Evolutionary conservation across 1,140 invertebrate genomes (phyloP), one percentile per base, ranked within the genome.

Genomic region (Hesperophylax magnus): DNA sequence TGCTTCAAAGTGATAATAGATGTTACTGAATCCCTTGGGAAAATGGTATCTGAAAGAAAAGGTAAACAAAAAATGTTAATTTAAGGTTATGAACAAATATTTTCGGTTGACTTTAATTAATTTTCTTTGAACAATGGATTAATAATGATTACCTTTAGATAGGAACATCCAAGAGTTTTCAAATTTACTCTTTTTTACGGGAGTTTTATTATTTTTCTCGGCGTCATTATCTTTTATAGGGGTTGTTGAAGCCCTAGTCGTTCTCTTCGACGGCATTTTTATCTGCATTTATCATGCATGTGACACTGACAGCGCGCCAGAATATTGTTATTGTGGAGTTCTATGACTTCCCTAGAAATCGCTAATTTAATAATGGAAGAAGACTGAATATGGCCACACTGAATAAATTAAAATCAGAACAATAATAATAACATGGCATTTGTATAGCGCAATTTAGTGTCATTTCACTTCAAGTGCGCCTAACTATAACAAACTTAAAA

Each of bases 1-100:
- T 95, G 94, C 81, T 92, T 88, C 17, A 95, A 91, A 84, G 95
- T 93, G 15, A 95, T 93, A 63, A 97, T 93, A 84, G 92, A 93
- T 39, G 94, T 93, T n/a, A 92, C 92, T 15, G 91, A 92, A 79
- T 92, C 93, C 79, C 92, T 91, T 82, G 89, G 87, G 74, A 92
- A 86, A 24, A 79, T n/a, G 63, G 90, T 88, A 84, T 93, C 92
- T 86, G 89, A 83, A 84, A 89, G 54, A 75, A 56, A 56, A 31
- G 0, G 17, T 24, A 53, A 39, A 39, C n/a, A 34, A 69, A 69
- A 9, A n/a, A 18, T 14, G 20, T 24, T 1, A 39, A 34, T 67
- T 72, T 52, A 54, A 72, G 18, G 52, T 56, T 72, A 24, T 27
- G 20, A 24, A 47, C 15, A 22, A 27, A 54, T 15, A 24, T 71